These are phyloP conservation scores for Reinhardtius hippoglossoides DNA, from an alignment of 2,113 vertebrate species.

Conservation along the genomic window DNA sequence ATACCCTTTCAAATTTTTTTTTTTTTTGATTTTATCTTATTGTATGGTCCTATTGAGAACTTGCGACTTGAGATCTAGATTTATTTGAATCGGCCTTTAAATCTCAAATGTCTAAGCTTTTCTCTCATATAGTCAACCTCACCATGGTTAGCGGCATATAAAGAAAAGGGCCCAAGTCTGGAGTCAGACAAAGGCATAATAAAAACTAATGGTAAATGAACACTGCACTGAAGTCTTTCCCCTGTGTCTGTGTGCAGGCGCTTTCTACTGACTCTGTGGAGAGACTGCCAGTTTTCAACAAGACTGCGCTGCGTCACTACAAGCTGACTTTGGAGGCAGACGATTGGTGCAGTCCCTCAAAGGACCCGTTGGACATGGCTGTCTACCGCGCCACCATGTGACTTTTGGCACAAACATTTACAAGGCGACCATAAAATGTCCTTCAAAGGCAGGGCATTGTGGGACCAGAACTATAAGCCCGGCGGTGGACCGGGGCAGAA, in stretches of 20 bases:
- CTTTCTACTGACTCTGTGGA: constrained; percentile 90
- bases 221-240: neutral
- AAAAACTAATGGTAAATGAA: too few relatives aligned
- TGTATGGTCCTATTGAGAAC: too few relatives aligned
- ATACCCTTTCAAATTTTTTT: too few relatives aligned
- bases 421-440: neutral
- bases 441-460: neutral
- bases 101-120: too few relatives aligned
- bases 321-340: constrained; percentile 88
- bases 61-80: too few relatives aligned
- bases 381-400: constrained; percentile 69
- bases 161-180: too few relatives aligned
- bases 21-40: too few relatives aligned
- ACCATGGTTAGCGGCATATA: too few relatives aligned
- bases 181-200: too few relatives aligned
- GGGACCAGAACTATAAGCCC: constrained; percentile 25
- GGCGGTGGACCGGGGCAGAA: neutral
- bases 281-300: constrained; percentile 90
- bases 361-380: constrained; percentile 87
- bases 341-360: constrained; percentile 91
- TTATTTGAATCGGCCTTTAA: too few relatives aligned
- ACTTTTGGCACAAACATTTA: neutral
- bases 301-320: constrained; percentile 90
- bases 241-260: constrained; percentile 74
- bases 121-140: too few relatives aligned